These are phyloP conservation scores for Lepisosteus oculatus DNA, from an alignment of 2,113 vertebrate species.

Conservation along the genomic window DNA sequence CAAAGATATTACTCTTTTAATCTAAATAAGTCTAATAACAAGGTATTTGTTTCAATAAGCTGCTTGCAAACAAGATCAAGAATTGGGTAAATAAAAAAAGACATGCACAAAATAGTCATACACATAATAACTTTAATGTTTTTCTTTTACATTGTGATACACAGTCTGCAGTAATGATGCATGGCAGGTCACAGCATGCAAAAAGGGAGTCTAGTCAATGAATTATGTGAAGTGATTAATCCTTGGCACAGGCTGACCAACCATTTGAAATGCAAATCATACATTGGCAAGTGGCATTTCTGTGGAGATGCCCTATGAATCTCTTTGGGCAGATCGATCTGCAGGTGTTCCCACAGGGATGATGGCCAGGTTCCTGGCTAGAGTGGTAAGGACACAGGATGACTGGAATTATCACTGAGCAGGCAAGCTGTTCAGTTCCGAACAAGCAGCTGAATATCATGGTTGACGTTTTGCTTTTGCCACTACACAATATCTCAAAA, in stretches of 20 bases:
- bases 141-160: not conserved
- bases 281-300: not conserved
- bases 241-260: not conserved
- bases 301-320: no score
- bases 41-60: no score
- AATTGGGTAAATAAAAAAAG: no score
- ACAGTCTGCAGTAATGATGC: not conserved
- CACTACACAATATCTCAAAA: no score
- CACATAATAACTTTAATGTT: no score
- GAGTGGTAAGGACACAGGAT: not conserved
- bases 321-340: not conserved
- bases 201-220: slow-evolving; percentile 12
- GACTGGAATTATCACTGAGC: not conserved
- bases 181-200: not conserved
- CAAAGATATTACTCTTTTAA: no score
- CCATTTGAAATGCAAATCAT: not conserved
- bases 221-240: slow-evolving; percentile 10
- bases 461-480: no score
- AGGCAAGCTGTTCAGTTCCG: no score
- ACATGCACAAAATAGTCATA: no score
- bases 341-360: not conserved
- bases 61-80: no score
- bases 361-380: not conserved
- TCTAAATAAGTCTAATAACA: no score
- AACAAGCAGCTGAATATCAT: no score